A percentile compares a stretch with the other conserved stretches of the same genome.
These are phyloP conservation scores for Bombus fervidus DNA, from an alignment of 1,140 invertebrate genomes.

Conservation along the genomic window DNA sequence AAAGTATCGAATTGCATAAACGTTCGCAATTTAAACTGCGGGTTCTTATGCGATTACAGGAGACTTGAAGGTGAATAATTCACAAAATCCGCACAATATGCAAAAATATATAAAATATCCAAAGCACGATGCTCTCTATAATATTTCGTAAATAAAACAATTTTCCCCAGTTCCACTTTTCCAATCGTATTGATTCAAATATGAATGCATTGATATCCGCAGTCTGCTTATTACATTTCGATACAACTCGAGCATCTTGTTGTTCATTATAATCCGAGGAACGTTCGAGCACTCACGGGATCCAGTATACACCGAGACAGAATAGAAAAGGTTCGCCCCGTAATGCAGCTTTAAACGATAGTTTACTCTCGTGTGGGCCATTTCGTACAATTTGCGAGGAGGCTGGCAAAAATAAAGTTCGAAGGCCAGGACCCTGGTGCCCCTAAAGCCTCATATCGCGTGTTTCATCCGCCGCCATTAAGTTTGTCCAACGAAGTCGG, in stretches of 20 bases:
- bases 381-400: conserved; percentile 13
- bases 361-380: conserved; percentile 3
- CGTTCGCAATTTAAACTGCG: no score
- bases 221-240: background rate
- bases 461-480: background rate
- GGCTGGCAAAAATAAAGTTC: background rate
- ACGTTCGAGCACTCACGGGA: background rate
- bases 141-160: background rate
- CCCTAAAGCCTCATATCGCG: background rate
- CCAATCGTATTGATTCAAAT: background rate
- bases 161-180: background rate
- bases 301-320: background rate
- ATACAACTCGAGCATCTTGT: background rate
- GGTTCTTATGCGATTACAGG: background rate
- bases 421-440: background rate
- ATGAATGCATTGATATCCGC: background rate
- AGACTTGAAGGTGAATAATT: background rate
- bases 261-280: background rate
- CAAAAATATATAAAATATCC: background rate
- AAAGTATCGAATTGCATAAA: no score
- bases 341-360: conserved; percentile 3
- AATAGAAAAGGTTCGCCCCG: background rate
- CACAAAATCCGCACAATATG: background rate
- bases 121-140: no score
- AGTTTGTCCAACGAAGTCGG: background rate